phyloP scores from a whole-genome alignment of 2,113 vertebrate genomes.

The Alces alces region DNA sequence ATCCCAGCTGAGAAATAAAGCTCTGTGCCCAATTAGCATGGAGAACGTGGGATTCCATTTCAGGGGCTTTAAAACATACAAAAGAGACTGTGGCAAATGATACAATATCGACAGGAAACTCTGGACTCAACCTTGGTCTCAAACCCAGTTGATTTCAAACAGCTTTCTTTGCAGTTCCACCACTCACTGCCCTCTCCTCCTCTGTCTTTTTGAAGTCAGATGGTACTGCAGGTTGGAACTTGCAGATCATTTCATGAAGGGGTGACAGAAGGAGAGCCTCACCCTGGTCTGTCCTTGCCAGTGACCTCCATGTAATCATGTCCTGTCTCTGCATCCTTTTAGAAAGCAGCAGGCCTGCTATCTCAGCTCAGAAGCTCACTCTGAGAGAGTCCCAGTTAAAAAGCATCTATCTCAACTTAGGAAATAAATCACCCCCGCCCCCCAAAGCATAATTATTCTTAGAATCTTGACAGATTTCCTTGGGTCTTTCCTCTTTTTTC shows the following conservation, averaged over 20 bases:
- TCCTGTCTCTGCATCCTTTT: background rate
- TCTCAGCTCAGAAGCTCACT: background rate
- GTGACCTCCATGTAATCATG: accelerated
- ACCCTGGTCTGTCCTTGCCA: accelerated
- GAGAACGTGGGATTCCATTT: background rate
- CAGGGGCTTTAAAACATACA: background rate
- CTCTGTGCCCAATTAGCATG: background rate
- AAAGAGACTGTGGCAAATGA: background rate
- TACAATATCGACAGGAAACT: background rate
- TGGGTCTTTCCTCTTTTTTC: background rate
- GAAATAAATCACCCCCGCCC: background rate
- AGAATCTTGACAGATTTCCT: background rate
- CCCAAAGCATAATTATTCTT: background rate
- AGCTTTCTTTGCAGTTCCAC: background rate
- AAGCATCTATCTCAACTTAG: background rate
- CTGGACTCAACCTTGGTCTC: background rate
- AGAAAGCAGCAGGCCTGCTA: background rate
- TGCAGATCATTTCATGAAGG: background rate
- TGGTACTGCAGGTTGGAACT: background rate
- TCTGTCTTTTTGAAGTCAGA: background rate
- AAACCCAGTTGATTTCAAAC: background rate
- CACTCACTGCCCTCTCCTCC: too few species aligned
- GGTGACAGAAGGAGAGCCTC: background rate
- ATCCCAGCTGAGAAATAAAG: background rate
- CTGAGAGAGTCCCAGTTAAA: background rate